phyloP scores from a whole-genome alignment of 2,113 vertebrate genomes.

The Chascanopsetta lugubris region DNA sequence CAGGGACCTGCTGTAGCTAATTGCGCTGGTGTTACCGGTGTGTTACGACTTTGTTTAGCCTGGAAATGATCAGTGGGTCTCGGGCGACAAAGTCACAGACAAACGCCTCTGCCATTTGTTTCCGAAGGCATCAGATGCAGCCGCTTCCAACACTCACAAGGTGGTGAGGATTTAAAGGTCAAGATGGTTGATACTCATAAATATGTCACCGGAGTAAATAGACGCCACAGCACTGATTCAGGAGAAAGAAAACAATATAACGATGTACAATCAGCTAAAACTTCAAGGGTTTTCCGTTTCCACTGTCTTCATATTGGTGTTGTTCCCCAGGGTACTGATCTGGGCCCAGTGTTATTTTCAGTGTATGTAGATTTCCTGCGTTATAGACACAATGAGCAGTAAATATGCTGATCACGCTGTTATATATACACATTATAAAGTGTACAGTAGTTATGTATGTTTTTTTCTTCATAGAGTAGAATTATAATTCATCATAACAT shows the following conservation, averaged over 20 bases:
- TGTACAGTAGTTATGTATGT: no score
- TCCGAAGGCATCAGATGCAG: constrained; percentile 13
- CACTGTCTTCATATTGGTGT: background rate
- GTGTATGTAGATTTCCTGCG: background rate
- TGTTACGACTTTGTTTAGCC: constrained; percentile 57
- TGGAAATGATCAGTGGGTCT: constrained; percentile 43
- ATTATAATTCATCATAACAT: no score
- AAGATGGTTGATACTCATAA: background rate
- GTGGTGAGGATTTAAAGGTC: background rate
- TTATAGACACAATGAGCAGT: background rate
- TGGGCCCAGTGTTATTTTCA: background rate
- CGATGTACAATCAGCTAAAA: background rate
- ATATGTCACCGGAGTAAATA: background rate
- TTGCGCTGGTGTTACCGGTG: constrained; percentile 65
- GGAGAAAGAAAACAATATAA: background rate
- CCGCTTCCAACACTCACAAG: constrained; percentile 1
- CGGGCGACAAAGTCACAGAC: constrained; percentile 24
- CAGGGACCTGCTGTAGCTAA: constrained; percentile 55
- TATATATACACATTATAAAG: no score
- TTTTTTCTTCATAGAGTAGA: no score
- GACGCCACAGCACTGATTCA: background rate
- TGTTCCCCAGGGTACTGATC: background rate
- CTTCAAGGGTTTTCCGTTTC: background rate
- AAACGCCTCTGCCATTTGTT: constrained; percentile 14
- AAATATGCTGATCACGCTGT: background rate